A percentile compares a stretch with the other conserved stretches of the same genome.
Conservation (phyloP, 2,113 vertebrate genomes). For the Amia ocellicauda region DNA sequence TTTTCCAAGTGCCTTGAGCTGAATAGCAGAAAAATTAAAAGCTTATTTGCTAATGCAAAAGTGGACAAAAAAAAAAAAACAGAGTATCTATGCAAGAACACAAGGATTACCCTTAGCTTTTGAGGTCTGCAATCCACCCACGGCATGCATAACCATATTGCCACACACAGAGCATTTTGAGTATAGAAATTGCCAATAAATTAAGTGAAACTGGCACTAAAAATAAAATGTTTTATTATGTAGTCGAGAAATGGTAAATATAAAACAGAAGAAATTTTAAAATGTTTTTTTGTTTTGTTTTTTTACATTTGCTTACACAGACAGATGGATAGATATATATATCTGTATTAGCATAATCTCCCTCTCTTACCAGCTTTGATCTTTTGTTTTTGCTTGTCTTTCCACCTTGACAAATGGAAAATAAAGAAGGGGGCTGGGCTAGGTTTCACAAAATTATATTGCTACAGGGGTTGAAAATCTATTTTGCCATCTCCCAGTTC, state of each 20-base stretch:
- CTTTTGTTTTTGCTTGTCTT: no score
- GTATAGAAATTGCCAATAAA: background rate
- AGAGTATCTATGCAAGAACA: background rate
- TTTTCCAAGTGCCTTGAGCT: slow-evolving; percentile 34
- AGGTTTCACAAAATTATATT: no score
- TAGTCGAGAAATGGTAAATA: background rate
- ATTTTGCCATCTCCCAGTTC: slow-evolving; percentile 41
- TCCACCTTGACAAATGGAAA: no score
- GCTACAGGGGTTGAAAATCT: slow-evolving; percentile 45
- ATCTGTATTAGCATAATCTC: no score
- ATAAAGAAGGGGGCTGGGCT: no score
- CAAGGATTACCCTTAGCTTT: background rate
- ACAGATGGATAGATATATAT: no score
- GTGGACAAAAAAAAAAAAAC: background rate
- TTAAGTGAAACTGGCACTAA: background rate
- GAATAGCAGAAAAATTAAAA: slow-evolving; percentile 51
- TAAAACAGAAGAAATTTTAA: background rate
- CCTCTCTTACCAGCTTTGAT: no score
- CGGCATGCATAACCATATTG: background rate
- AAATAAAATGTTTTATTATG: background rate
- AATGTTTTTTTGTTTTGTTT: background rate
- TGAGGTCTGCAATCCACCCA: background rate
- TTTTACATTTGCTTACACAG: background rate
- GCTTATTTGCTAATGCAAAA: slow-evolving; percentile 46
- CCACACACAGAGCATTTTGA: background rate